A percentile compares a stretch with the other conserved stretches of the same genome.
phyloP scores from a whole-genome alignment of 2,113 vertebrate species.

The Craseonycteris thonglongyai region DNA sequence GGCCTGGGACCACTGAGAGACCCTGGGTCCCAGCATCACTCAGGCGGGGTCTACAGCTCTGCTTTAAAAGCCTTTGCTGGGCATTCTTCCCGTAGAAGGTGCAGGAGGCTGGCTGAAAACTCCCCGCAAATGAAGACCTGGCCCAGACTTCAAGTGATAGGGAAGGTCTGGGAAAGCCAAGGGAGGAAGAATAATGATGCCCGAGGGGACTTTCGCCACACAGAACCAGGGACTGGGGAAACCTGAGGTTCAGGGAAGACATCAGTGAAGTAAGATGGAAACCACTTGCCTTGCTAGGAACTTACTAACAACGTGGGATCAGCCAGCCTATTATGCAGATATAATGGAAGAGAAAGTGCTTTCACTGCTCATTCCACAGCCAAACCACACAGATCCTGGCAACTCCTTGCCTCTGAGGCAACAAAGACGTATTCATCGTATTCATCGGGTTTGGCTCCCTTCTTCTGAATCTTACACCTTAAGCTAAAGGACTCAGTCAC shows the following conservation, averaged over 20 bases:
- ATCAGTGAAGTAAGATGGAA: conserved; percentile 51
- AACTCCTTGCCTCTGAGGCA: conserved; percentile 66
- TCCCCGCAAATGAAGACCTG: too few relatives aligned
- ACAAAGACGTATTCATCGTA: conserved; percentile 60
- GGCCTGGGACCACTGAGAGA: background rate
- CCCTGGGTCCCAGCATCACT: fast-evolving
- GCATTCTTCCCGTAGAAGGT: background rate
- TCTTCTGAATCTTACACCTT: conserved; percentile 71
- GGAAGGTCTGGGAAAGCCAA: background rate
- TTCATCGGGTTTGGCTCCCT: conserved; percentile 69
- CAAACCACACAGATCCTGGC: conserved; percentile 74
- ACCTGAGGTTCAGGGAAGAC: conserved; percentile 7
- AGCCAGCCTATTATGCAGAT: conserved; percentile 56
- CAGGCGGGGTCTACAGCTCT: background rate
- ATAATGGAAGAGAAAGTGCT: conserved; percentile 67
- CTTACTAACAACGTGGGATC: conserved; percentile 50
- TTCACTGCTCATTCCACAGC: conserved; percentile 51
- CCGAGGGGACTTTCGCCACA: background rate
- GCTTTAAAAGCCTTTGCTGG: background rate
- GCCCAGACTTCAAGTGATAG: background rate
- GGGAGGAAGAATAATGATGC: background rate
- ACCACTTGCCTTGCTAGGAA: conserved; percentile 47
- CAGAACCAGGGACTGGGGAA: background rate
- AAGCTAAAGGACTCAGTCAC: conserved; percentile 74
- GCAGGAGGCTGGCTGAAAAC: background rate